Evolutionary conservation across 2,888 invertebrate species (phyloP).

Genomic region (Leptinotarsa haldemani): DNA sequence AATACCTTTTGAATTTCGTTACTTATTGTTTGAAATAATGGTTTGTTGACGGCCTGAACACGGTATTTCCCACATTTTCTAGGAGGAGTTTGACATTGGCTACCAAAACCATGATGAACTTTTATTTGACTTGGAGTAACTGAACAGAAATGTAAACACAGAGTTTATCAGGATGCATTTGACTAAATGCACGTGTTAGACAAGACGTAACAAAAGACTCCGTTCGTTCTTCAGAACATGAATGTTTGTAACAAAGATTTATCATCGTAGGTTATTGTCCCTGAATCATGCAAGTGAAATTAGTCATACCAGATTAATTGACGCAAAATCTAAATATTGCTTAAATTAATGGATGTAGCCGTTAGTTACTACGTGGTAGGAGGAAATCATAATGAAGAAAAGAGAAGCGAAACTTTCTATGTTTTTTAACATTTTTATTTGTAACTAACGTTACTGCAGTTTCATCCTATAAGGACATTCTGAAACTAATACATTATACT

Average conservation of each 20-base stretch:
- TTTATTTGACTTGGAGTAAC: neutral
- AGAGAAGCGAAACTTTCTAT: too few species aligned
- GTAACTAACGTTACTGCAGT: too few species aligned
- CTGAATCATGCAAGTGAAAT: too few species aligned
- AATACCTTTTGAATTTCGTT: slow-evolving; percentile 16
- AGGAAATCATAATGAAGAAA: too few species aligned
- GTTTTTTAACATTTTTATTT: too few species aligned
- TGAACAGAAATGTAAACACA: neutral
- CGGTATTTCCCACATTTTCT: slow-evolving; percentile 5
- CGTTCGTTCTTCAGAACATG: neutral
- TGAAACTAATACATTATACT: too few species aligned
- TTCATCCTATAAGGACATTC: too few species aligned
- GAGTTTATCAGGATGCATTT: neutral
- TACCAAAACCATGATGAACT: neutral
- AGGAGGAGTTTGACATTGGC: neutral
- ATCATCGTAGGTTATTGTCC: too few species aligned
- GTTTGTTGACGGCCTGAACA: neutral
- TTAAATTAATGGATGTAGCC: too few species aligned
- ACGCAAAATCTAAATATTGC: too few species aligned
- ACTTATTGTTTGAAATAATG: slow-evolving; percentile 7
- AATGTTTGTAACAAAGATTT: neutral
- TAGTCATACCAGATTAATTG: too few species aligned
- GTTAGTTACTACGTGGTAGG: too few species aligned
- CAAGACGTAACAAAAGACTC: neutral
- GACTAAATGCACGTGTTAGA: neutral